These are phyloP conservation scores for Argynnis bischoffii DNA, from an alignment of 2,888 invertebrate genomes.

Conservation along the genomic window DNA sequence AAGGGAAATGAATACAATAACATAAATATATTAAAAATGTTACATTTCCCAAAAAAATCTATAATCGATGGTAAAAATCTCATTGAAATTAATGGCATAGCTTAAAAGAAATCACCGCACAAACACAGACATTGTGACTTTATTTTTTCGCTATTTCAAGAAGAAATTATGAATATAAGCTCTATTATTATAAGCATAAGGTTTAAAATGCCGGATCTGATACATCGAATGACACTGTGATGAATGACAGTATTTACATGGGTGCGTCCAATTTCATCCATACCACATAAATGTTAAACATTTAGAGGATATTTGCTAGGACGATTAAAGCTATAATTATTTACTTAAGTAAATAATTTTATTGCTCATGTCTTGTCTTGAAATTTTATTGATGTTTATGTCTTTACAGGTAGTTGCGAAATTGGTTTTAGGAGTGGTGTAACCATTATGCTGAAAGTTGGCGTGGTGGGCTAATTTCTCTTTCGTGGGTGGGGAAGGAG, in stretches of 20 bases:
- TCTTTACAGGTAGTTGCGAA: not conserved
- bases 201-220: constrained; percentile 2
- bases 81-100: no score
- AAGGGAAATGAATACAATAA: no score
- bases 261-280: constrained; percentile 22
- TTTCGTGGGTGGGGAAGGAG: no score
- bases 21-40: no score
- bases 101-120: no score
- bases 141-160: no score
- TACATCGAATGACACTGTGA: constrained; percentile 3
- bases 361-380: constrained; percentile 5
- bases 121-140: no score
- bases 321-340: constrained; percentile 21
- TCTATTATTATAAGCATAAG: not conserved
- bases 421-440: not conserved
- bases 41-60: no score
- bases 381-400: constrained; percentile 1
- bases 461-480: no score
- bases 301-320: constrained; percentile 20
- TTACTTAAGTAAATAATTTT: constrained; percentile 15
- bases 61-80: no score
- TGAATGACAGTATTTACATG: constrained; percentile 23
- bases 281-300: constrained; percentile 26
- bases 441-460: no score
- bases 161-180: constrained; percentile 1